A percentile compares a stretch with the other conserved stretches of the same genome.
These are phyloP conservation scores for Pteropus rufus DNA, from an alignment of 2,797 vertebrate genomes.

Conservation along the genomic window DNA sequence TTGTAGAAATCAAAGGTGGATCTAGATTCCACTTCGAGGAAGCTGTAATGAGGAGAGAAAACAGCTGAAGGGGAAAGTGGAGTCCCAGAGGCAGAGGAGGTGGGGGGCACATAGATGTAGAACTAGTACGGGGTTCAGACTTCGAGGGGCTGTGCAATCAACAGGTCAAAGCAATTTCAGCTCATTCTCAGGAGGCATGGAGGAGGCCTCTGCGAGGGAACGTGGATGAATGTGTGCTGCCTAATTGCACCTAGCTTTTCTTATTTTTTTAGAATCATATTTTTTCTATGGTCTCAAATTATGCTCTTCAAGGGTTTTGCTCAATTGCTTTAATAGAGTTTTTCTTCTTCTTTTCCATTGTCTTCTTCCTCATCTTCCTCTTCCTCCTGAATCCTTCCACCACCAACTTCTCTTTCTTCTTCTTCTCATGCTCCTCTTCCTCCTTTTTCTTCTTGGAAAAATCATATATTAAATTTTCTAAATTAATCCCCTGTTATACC, in stretches of 20 bases:
- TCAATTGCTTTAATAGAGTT: background rate
- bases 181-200: too few relatives aligned
- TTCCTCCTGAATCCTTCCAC: too few relatives aligned
- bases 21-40: background rate
- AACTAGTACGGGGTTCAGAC: background rate
- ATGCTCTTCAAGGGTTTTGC: background rate
- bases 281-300: background rate
- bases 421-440: too few relatives aligned
- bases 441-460: background rate
- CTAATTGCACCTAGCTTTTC: background rate
- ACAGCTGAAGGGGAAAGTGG: background rate
- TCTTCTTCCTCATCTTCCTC: background rate
- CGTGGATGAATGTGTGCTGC: background rate
- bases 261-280: background rate
- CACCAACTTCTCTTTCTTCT: background rate
- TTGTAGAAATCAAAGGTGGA: background rate
- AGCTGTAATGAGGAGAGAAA: background rate
- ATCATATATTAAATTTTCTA: background rate
- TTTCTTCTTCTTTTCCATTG: background rate
- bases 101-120: accelerated
- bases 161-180: background rate
- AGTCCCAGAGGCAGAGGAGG: background rate
- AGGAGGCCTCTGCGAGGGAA: background rate
- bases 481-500: background rate
- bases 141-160: background rate